phyloP scores from a whole-genome alignment of 1,140 invertebrate genomes.

The Apis laboriosa region DNA sequence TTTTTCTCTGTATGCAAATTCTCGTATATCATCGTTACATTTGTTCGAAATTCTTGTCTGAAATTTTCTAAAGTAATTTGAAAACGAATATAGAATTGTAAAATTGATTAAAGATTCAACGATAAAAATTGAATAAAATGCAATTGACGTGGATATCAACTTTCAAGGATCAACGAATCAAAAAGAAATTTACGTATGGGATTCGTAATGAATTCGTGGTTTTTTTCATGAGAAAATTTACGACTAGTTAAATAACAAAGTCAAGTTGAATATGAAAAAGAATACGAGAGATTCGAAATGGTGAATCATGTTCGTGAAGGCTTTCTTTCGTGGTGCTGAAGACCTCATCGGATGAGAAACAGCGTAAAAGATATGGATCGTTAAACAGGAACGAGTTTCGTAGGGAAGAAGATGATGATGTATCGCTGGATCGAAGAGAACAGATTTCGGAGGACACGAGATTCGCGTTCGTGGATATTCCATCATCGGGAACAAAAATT shows the following conservation, averaged over 20 bases:
- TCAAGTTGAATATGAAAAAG: neutral
- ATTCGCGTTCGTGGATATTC: conserved; percentile 2
- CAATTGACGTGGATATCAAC: neutral
- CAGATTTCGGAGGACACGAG: conserved; percentile 18
- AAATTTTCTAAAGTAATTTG: no score
- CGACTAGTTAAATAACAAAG: neutral
- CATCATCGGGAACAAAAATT: conserved; percentile 15
- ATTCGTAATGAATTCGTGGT: conserved; percentile 27
- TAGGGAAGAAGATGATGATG: conserved; percentile 37
- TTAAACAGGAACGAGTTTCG: conserved; percentile 30
- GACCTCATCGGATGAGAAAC: conserved; percentile 14
- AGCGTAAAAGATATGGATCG: neutral
- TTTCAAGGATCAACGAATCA: no score
- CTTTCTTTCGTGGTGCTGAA: conserved; percentile 23
- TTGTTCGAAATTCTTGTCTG: no score
- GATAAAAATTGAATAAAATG: conserved; percentile 14
- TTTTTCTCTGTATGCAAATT: neutral
- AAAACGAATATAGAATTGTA: no score
- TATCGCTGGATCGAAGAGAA: conserved; percentile 32
- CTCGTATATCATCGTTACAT: no score
- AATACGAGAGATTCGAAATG: conserved; percentile 41
- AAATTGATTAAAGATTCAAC: no score
- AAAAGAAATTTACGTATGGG: neutral
- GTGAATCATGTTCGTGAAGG: conserved; percentile 53
- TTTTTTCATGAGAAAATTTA: conserved; percentile 16